Percentiles rank a stretch among this genome's conserved stretches.
These are phyloP conservation scores for Oplegnathus fasciatus DNA, from an alignment of 2,113 vertebrate genomes.

Conservation along the genomic window DNA sequence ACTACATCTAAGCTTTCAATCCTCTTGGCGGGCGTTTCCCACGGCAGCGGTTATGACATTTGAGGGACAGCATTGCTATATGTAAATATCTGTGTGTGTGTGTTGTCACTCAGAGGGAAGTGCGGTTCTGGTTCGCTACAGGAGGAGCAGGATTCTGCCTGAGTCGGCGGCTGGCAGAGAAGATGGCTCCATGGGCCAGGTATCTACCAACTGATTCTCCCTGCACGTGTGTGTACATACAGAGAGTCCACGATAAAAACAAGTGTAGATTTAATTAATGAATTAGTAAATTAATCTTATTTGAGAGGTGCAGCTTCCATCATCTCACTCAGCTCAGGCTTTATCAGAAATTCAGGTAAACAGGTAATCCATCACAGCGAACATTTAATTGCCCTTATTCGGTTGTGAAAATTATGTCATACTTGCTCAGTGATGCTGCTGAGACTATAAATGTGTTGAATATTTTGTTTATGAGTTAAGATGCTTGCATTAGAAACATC, in stretches of 20 bases:
- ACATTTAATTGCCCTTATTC: neutral
- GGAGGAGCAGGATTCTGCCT: constrained; percentile 96
- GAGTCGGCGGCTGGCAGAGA: constrained; percentile 88
- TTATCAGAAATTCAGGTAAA: neutral
- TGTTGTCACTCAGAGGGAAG: constrained; percentile 85
- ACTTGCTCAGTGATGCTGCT: neutral
- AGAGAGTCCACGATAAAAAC: neutral
- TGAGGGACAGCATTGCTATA: neutral
- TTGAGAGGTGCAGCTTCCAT: neutral
- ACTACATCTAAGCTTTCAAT: too few species aligned
- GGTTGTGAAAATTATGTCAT: neutral
- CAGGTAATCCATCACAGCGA: neutral
- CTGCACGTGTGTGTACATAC: neutral
- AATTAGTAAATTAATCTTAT: too few species aligned
- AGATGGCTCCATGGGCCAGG: constrained; percentile 96
- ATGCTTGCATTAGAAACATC: neutral
- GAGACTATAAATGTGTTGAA: neutral
- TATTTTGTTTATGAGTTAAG: neutral
- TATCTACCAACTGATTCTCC: constrained; percentile 64
- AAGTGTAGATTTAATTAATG: neutral
- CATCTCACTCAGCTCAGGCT: neutral
- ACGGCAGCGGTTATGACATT: too few species aligned
- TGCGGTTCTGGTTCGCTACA: constrained; percentile 95
- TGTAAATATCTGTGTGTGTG: neutral
- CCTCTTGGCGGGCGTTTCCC: too few species aligned